phyloP scores from a whole-genome alignment of 2,888 invertebrate species.

The Meiosimyza platycephala region DNA sequence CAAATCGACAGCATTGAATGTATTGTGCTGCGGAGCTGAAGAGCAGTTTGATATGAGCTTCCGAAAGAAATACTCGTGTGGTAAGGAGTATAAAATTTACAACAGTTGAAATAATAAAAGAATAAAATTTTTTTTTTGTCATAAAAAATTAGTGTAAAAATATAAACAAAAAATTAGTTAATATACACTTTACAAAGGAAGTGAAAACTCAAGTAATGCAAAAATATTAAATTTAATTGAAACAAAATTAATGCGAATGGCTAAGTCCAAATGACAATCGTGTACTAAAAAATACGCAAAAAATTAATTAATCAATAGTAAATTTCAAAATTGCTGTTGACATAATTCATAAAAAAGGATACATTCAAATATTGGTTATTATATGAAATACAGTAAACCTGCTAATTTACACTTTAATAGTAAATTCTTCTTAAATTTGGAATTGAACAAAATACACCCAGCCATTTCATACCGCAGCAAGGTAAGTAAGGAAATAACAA shows the following conservation, averaged over 20 bases:
- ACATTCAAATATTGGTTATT: too few species aligned
- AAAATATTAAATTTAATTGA: slow-evolving; percentile 15
- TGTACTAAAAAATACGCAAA: not conserved
- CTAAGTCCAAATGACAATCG: slow-evolving; percentile 22
- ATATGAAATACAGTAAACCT: too few species aligned
- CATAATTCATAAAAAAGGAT: too few species aligned
- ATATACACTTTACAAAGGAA: not conserved
- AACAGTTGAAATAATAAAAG: not conserved
- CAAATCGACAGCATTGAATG: not conserved
- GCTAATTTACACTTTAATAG: too few species aligned
- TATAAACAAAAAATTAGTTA: not conserved
- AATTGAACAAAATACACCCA: too few species aligned
- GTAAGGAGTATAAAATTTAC: not conserved
- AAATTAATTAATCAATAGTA: not conserved
- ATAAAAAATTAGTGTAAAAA: not conserved
- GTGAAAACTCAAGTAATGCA: not conserved
- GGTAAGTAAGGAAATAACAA: too few species aligned
- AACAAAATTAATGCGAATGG: slow-evolving; percentile 32
- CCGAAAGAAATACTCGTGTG: slow-evolving; percentile 11
- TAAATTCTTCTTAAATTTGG: too few species aligned
- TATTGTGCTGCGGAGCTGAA: not conserved
- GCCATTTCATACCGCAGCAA: too few species aligned
- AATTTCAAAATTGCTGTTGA: too few species aligned
- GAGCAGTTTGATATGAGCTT: slow-evolving; percentile 23
- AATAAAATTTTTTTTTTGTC: too few species aligned